Evolutionary conservation across 2,113 vertebrate genomes (phyloP).

Genomic region (Hemicordylus capensis): DNA sequence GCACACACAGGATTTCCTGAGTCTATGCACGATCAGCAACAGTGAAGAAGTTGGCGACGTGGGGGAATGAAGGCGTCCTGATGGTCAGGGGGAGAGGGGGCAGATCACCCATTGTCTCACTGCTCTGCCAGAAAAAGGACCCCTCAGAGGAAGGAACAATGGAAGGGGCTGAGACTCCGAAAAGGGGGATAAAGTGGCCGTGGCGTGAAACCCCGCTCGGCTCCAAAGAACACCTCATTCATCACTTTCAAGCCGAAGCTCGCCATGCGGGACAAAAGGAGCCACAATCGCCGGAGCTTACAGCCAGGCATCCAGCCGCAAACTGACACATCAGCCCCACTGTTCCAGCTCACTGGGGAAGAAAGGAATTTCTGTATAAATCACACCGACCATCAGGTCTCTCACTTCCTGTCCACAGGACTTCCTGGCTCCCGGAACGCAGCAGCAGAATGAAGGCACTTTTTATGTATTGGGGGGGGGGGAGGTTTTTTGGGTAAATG

Average conservation of each 20-base stretch:
- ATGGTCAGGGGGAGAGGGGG: background rate
- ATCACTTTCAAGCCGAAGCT: background rate
- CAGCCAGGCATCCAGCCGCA: background rate
- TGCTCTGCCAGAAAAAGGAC: background rate
- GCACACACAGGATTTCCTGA: accelerated
- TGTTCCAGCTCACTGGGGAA: conserved; percentile 30
- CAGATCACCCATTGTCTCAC: background rate
- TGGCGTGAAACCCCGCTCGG: background rate
- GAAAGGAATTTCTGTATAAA: conserved; percentile 72
- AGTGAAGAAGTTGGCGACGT: no score
- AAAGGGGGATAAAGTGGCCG: background rate
- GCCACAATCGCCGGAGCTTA: background rate
- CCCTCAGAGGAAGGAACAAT: background rate
- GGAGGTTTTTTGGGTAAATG: background rate
- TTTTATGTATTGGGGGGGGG: conserved; percentile 57
- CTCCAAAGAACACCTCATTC: background rate
- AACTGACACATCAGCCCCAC: accelerated
- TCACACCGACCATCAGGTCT: conserved; percentile 53
- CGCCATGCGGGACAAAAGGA: background rate
- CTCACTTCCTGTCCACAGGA: conserved; percentile 61
- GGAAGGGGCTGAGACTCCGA: accelerated
- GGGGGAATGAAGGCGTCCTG: accelerated
- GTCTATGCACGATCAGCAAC: background rate
- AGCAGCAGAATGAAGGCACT: background rate
- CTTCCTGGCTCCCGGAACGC: conserved; percentile 54